Conservation (phyloP, 2,113 vertebrate species). For the Piprites chloris region DNA sequence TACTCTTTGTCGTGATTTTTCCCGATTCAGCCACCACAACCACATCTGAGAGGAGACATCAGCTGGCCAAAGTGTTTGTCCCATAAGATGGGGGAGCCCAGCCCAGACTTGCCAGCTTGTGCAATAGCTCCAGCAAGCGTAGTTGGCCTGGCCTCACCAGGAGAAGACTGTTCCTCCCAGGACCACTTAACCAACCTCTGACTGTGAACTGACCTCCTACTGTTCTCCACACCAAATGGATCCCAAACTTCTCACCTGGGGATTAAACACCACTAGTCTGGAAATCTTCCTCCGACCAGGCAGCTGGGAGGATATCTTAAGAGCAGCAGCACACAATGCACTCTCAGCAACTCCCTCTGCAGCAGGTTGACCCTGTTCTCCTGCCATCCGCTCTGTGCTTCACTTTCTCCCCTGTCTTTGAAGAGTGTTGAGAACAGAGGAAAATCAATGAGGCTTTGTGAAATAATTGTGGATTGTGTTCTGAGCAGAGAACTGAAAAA, state of each 20-base stretch:
- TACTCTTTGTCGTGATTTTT: neutral
- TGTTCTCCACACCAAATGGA: neutral
- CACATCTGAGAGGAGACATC: neutral
- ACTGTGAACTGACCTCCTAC: neutral
- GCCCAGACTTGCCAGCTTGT: neutral
- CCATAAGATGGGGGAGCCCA: neutral
- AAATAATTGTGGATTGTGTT: neutral
- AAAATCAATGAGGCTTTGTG: neutral
- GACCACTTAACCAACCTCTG: neutral
- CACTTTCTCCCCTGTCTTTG: neutral
- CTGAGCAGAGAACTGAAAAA: neutral
- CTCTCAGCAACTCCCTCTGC: neutral
- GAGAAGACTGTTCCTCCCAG: neutral
- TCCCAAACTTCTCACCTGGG: neutral
- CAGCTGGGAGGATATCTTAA: neutral
- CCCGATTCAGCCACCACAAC: neutral
- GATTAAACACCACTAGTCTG: neutral
- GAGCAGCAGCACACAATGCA: accelerated
- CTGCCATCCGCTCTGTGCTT: neutral
- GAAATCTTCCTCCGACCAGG: neutral
- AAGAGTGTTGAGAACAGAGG: neutral
- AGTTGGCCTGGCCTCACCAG: neutral
- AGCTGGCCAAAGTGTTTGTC: neutral
- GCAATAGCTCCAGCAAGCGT: accelerated
- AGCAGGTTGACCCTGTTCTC: neutral